Evolutionary conservation across 1,140 invertebrate species (phyloP).

Genomic region (Whitmania pigra): DNA sequence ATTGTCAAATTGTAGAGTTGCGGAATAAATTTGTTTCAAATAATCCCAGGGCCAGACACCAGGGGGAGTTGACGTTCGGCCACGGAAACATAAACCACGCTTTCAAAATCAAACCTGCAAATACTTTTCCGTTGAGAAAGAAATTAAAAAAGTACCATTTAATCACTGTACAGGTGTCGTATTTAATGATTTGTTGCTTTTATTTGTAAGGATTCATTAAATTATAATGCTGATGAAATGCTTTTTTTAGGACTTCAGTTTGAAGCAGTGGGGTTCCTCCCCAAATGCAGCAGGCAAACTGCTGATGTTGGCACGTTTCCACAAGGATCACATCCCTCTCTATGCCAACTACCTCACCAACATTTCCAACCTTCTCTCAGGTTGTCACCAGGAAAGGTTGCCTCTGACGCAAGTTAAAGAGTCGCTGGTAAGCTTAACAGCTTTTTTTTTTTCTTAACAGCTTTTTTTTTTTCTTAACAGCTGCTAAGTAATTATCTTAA

Average conservation of each 20-base stretch:
- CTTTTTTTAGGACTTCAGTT: neutral
- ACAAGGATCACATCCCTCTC: neutral
- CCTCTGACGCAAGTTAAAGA: too few species aligned
- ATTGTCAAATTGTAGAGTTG: neutral
- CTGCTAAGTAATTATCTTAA: too few species aligned
- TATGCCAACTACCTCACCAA: neutral
- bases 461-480: too few species aligned
- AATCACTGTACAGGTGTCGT: constrained; percentile 8
- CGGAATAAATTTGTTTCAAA: neutral
- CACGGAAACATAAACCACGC: constrained; percentile 1
- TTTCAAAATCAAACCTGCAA: constrained; percentile 10
- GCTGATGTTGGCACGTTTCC: neutral
- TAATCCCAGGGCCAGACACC: neutral
- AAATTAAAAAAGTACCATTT: constrained; percentile 13
- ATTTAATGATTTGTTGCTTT: neutral
- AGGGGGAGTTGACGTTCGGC: neutral
- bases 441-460: too few species aligned
- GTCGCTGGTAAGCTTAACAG: neutral
- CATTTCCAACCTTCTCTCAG: neutral
- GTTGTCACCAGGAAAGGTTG: too few species aligned
- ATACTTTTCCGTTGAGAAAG: constrained; percentile 7
- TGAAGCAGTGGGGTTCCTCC: neutral
- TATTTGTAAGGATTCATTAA: neutral
- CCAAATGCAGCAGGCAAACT: neutral
- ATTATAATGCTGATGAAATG: neutral